A percentile compares a stretch with the other conserved stretches of the same genome.
These are phyloP conservation scores for Euschistus heros DNA, from an alignment of 1,140 invertebrate genomes.

Conservation along the genomic window DNA sequence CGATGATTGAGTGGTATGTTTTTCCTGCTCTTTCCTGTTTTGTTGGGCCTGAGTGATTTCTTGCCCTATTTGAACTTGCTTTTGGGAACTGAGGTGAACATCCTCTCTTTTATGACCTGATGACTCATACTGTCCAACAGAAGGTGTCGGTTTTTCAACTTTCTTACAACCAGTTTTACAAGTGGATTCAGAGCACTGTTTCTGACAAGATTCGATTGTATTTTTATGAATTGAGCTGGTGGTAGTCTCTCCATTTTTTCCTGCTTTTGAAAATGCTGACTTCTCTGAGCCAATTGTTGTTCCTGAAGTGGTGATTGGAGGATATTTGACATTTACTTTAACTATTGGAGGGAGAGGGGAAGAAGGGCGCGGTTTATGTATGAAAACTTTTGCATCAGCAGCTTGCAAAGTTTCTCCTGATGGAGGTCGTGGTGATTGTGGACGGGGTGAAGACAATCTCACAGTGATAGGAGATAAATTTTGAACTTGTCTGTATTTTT, in stretches of 20 bases:
- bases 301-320: background rate
- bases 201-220: background rate
- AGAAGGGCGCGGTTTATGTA: background rate
- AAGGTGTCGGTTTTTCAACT: no score
- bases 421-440: conserved; percentile 27
- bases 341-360: conserved; percentile 3
- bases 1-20: no score
- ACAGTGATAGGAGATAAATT: conserved; percentile 25
- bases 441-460: conserved; percentile 22
- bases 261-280: background rate
- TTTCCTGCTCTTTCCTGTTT: no score
- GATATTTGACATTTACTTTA: conserved; percentile 1
- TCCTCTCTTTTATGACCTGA: no score
- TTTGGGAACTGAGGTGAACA: no score
- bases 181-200: background rate
- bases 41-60: no score
- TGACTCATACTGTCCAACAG: no score
- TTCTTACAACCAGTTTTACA: no score
- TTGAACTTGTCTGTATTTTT: conserved; percentile 19
- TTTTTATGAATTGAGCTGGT: background rate
- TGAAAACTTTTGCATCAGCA: conserved; percentile 6
- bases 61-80: no score
- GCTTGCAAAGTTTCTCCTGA: conserved; percentile 14
- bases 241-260: background rate
- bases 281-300: background rate